Evolutionary conservation across 2,113 vertebrate species (phyloP), one percentile per base, ranked within the genome.

Genomic region (Chamaea fasciata): DNA sequence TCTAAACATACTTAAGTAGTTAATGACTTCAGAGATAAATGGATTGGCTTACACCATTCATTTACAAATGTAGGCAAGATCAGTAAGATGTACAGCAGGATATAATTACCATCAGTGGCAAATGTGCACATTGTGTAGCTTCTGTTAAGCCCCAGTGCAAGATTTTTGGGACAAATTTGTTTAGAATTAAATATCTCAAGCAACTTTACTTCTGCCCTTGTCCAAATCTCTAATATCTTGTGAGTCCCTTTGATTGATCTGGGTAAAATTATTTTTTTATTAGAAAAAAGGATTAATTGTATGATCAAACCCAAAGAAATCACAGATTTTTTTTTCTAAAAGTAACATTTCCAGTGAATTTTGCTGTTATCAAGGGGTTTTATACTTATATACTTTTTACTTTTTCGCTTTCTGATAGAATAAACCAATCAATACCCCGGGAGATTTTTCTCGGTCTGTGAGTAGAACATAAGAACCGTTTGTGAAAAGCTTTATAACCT

Each of bases 401-500:
- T 55, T 64, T 82, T 71, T 68, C 71, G 13, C 60, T 60, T 94
- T 86, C 59, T 80, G 59, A 42, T 87, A 13, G 59, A 73, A 73
- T 15, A 71, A 82, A 67, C 63, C 41, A 19, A 55, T 83, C 63
- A 11, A 69, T 92, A 77, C 10, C 59, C 75, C 3, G 0, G 70
- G 68, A 89, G 90, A 55, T 56, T 77, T 63, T 42, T 78, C 85
- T 92, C 35, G 24, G 60, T 44, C 74, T 89, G 50, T 56, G 69
- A 85, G 80, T 18, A 75, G 80, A 95, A 92, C 56, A n/a, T 52
- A 87, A 94, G 82, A 85, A 74, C 64, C 47, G 14, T 93, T 94
- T 96, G 95, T 97, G 96, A 57, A 82, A 96, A 92, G 84, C 74
- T 84, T 97, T 94, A 78, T 92, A 97, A 90, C 83, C 94, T 95